Conservation (phyloP, 2,797 vertebrate genomes). For the Chelon auratus region DNA sequence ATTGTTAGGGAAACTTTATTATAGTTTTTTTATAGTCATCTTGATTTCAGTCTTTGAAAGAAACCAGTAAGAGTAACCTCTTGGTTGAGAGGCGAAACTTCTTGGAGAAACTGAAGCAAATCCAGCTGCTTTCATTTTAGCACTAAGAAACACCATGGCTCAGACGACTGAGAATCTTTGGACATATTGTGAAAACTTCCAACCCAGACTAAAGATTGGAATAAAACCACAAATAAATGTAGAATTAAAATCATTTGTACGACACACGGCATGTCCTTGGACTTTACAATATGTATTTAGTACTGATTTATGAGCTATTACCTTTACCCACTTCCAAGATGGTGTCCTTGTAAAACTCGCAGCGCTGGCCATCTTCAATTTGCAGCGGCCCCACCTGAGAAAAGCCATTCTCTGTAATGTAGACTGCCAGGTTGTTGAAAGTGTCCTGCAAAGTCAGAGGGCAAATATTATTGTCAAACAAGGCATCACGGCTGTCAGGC, state of each 20-base stretch:
- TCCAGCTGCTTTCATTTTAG: too few species aligned
- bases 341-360: conserved; percentile 86
- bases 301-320: conserved; percentile 49
- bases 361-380: conserved; percentile 83
- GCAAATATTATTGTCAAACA: conserved; percentile 76
- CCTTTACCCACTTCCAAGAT: conserved; percentile 89
- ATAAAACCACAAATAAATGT: too few species aligned
- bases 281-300: background rate
- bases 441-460: conserved; percentile 84
- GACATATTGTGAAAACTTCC: too few species aligned
- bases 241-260: too few species aligned
- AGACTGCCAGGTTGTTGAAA: conserved; percentile 88
- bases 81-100: too few species aligned
- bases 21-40: background rate
- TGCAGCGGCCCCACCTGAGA: conserved; percentile 84
- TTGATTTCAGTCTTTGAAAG: background rate
- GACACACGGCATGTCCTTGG: too few species aligned
- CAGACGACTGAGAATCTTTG: too few species aligned
- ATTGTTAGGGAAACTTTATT: too few species aligned
- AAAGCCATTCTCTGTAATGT: conserved; percentile 93
- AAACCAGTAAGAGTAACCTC: too few species aligned
- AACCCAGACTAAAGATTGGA: too few species aligned
- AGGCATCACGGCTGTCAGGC: conserved; percentile 78
- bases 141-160: too few species aligned
- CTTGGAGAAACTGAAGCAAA: too few species aligned